Evolutionary conservation across 2,888 invertebrate species (phyloP).

Genomic region (Phlogophora meticulosa): DNA sequence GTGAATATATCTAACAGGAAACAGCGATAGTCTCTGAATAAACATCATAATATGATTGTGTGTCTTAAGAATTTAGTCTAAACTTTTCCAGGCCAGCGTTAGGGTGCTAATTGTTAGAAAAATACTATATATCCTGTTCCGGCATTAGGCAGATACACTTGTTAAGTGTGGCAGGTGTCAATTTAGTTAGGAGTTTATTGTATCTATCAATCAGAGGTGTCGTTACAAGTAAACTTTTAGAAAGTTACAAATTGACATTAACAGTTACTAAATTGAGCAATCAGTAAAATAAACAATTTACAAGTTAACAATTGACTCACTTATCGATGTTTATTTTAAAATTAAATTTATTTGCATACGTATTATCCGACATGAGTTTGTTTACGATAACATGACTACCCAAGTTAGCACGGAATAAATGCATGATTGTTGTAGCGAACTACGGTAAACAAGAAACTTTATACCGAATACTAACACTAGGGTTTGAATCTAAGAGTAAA

Average conservation of each 20-base stretch:
- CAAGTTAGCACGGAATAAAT: conserved; percentile 70
- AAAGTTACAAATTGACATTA: conserved; percentile 39
- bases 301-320: conserved; percentile 48
- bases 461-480: conserved; percentile 71
- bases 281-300: conserved; percentile 52
- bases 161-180: conserved; percentile 16
- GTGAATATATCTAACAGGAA: conserved; percentile 1
- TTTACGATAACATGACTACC: conserved; percentile 69
- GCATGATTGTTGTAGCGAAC: conserved; percentile 68
- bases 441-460: conserved; percentile 68
- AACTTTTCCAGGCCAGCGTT: conserved; percentile 1
- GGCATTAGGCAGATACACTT: conserved; percentile 2
- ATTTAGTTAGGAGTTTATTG: conserved; percentile 23
- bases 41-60: conserved; percentile 5
- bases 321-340: conserved; percentile 59
- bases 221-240: conserved; percentile 23
- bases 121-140: conserved; percentile 17
- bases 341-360: conserved; percentile 61
- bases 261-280: conserved; percentile 44
- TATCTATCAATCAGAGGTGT: conserved; percentile 27
- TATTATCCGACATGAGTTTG: conserved; percentile 62
- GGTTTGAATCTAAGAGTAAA: conserved; percentile 84
- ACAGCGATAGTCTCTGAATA: conserved; percentile 21
- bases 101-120: conserved; percentile 19
- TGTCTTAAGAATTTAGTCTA: conserved; percentile 25